A percentile compares a stretch with the other conserved stretches of the same genome.
Conservation (phyloP, 2,888 invertebrate genomes). For the Hypena proboscidalis region DNA sequence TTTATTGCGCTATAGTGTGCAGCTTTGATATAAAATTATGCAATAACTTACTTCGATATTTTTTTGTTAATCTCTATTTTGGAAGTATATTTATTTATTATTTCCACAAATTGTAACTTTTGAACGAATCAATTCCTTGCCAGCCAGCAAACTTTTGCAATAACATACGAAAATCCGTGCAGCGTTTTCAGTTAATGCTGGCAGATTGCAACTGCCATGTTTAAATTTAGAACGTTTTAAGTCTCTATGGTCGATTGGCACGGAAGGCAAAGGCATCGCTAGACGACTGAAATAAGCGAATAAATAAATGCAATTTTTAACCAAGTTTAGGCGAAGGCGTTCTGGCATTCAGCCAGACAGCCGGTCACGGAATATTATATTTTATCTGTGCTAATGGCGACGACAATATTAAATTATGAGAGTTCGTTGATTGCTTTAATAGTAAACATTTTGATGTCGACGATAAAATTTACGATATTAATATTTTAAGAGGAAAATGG, state of each 20-base stretch:
- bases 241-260: constrained; percentile 38
- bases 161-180: not conserved
- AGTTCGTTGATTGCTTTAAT: constrained; percentile 57
- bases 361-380: constrained; percentile 55
- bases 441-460: constrained; percentile 44
- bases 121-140: no score
- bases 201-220: constrained; percentile 26
- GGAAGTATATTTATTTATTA: no score
- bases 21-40: no score
- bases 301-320: constrained; percentile 53
- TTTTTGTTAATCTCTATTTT: no score
- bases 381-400: constrained; percentile 65
- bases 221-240: constrained; percentile 24
- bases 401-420: constrained; percentile 69
- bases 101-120: no score
- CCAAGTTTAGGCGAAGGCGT: constrained; percentile 46
- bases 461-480: constrained; percentile 38
- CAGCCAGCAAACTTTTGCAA: no score
- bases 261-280: constrained; percentile 25
- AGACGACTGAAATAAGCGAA: constrained; percentile 28
- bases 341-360: constrained; percentile 54
- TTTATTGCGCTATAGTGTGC: no score
- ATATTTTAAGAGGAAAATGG: constrained; percentile 30
- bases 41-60: no score
- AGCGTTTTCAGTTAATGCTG: constrained; percentile 16